A percentile compares a stretch with the other conserved stretches of the same genome.
Conservation (phyloP, 2,797 vertebrate genomes). For the Mormyrus hasselquistii region DNA sequence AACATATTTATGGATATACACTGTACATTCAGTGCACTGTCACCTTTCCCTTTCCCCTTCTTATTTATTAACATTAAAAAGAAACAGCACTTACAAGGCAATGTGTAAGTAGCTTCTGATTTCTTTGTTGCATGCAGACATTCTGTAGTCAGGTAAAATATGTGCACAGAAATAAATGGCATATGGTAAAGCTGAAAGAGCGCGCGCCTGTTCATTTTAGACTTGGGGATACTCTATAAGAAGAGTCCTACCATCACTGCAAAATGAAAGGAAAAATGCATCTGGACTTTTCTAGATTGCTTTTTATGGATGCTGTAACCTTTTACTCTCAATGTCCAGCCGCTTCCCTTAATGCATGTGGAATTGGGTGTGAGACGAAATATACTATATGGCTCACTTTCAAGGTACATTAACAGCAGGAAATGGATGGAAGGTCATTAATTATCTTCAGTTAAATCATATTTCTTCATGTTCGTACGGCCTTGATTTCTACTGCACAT, state of each 20-base stretch:
- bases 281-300: background rate
- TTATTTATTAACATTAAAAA: background rate
- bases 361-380: constrained; percentile 35
- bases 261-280: background rate
- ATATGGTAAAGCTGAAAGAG: background rate
- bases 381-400: constrained; percentile 42
- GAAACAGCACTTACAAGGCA: background rate
- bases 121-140: background rate
- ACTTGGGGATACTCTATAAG: background rate
- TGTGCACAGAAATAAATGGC: background rate
- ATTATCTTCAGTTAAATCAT: constrained; percentile 21
- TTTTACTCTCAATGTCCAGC: constrained; percentile 43
- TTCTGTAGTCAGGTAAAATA: constrained; percentile 9
- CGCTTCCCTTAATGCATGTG: constrained; percentile 34
- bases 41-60: background rate
- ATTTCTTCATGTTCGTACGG: constrained; percentile 19
- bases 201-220: background rate
- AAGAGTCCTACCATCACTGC: background rate
- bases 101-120: too few species aligned
- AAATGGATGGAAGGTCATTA: constrained; percentile 28
- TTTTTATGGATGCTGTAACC: constrained; percentile 32
- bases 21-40: background rate
- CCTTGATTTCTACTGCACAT: background rate
- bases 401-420: constrained; percentile 46
- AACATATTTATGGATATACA: constrained; percentile 27